These are phyloP conservation scores for Cheilosia scutellata DNA, from an alignment of 2,888 invertebrate genomes.

Conservation along the genomic window DNA sequence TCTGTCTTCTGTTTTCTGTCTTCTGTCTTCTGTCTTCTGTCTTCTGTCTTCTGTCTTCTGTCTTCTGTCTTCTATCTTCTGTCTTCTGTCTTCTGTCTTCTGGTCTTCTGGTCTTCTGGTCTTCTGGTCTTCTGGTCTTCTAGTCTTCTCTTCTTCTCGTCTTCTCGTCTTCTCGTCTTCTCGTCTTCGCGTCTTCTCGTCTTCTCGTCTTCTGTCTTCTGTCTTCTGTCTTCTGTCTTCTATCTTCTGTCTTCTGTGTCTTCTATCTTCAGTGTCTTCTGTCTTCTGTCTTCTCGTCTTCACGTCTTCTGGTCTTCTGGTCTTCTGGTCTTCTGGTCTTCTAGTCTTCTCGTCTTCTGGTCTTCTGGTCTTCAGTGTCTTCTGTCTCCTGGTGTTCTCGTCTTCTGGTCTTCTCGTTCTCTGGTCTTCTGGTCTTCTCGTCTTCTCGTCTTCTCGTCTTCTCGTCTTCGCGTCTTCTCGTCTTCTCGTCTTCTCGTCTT, in stretches of 20 bases:
- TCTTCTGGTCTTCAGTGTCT: slow-evolving; percentile 1
- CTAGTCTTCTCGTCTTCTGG: neutral
- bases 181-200: neutral
- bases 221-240: neutral
- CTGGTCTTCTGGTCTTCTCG: neutral
- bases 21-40: no score
- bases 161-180: neutral
- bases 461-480: neutral
- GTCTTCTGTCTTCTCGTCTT: slow-evolving; percentile 1
- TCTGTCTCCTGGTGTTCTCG: neutral
- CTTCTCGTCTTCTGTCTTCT: neutral
- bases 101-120: neutral
- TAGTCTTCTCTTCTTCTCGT: neutral
- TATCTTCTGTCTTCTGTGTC: neutral
- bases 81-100: slow-evolving; percentile 4
- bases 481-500: neutral
- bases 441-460: neutral
- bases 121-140: neutral
- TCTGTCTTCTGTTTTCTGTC: neutral
- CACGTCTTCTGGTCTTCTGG: neutral
- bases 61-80: slow-evolving; percentile 4
- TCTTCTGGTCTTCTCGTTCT: neutral
- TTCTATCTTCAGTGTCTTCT: neutral
- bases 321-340: slow-evolving; percentile 4
- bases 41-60: neutral